phyloP scores from a whole-genome alignment of 2,888 invertebrate genomes.

The Parnassius mnemosyne region DNA sequence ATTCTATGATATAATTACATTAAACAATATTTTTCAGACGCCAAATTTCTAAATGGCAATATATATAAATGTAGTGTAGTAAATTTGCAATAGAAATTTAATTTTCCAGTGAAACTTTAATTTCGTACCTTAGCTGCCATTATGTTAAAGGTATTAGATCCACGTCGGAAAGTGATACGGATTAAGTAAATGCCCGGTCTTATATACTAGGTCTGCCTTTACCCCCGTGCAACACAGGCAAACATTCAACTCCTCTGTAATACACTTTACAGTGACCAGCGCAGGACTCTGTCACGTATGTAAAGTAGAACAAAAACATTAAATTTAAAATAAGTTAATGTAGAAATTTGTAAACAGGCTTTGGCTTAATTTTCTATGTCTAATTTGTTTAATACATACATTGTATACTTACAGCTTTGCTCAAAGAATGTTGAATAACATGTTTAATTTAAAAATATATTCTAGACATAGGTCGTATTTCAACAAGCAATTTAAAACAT shows the following conservation, averaged over 20 bases:
- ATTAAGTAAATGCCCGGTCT: slow-evolving; percentile 53
- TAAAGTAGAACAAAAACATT: slow-evolving; percentile 26
- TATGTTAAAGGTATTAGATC: slow-evolving; percentile 60
- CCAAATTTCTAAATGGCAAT: no score
- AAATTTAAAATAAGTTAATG: slow-evolving; percentile 19
- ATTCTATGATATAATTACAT: no score
- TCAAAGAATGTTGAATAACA: no score
- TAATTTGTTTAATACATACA: slow-evolving; percentile 17
- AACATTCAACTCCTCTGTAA: slow-evolving; percentile 26
- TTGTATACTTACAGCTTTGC: no score
- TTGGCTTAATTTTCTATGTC: slow-evolving; percentile 7
- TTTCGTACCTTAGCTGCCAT: slow-evolving; percentile 75
- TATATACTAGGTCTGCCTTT: slow-evolving; percentile 63
- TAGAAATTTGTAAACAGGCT: slow-evolving; percentile 7
- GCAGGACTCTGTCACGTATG: slow-evolving; percentile 33
- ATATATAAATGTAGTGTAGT: no score
- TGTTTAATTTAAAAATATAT: no score
- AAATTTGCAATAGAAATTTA: background rate
- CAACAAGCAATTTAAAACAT: background rate
- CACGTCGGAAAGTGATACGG: slow-evolving; percentile 68
- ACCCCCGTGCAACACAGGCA: slow-evolving; percentile 53
- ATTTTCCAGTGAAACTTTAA: slow-evolving; percentile 29
- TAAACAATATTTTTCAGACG: no score
- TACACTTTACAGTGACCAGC: slow-evolving; percentile 24
- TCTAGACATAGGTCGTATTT: no score